A percentile compares a stretch with the other conserved stretches of the same genome.
These are phyloP conservation scores for Bathynomus jamesi DNA, from an alignment of 1,140 invertebrate genomes.

Conservation along the genomic window DNA sequence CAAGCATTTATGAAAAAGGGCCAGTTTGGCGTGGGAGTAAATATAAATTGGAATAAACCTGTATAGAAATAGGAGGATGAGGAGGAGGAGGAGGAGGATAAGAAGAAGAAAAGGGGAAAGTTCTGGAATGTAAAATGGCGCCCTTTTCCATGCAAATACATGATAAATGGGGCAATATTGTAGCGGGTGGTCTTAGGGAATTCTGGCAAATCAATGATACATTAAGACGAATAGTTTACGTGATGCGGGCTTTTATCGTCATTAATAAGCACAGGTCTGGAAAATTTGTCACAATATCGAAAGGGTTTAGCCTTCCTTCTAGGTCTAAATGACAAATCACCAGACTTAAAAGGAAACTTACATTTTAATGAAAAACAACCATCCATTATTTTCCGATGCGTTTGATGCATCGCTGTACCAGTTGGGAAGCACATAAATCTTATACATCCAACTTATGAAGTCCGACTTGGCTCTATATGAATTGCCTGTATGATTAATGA, in stretches of 20 bases:
- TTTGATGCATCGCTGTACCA: background rate
- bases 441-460: background rate
- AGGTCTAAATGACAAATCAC: background rate
- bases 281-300: constrained; percentile 1
- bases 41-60: background rate
- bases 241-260: background rate
- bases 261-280: constrained; percentile 1
- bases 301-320: constrained; percentile 1
- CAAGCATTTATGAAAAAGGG: background rate
- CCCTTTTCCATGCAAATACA: background rate
- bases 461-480: background rate
- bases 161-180: background rate
- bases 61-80: background rate
- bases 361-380: constrained; percentile 1
- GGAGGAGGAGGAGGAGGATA: background rate
- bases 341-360: constrained; percentile 1
- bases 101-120: background rate
- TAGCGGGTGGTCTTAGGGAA: background rate
- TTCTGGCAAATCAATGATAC: background rate
- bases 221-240: constrained; percentile 1
- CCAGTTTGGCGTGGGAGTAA: background rate
- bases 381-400: background rate
- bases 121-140: too few relatives aligned
- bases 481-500: background rate
- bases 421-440: background rate